A percentile compares a stretch with the other conserved stretches of the same genome.
These are phyloP conservation scores for Eristalinus sepulchralis DNA, from an alignment of 2,888 invertebrate genomes.

Conservation along the genomic window DNA sequence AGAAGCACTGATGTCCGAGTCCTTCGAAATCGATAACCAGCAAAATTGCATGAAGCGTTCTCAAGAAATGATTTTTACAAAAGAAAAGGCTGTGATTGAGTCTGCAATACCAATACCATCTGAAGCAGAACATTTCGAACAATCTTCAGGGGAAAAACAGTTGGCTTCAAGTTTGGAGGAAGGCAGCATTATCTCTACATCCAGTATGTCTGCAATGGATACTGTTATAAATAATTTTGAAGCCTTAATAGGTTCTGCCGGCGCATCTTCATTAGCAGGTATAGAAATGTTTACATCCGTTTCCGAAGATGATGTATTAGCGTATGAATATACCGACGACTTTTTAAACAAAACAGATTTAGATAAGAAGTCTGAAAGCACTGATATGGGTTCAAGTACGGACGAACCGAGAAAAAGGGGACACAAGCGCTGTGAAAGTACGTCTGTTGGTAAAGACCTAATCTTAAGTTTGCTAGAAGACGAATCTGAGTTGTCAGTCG, in stretches of 20 bases:
- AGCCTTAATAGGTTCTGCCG: constrained; percentile 78
- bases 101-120: neutral
- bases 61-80: constrained; percentile 94
- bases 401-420: constrained; percentile 80
- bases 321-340: neutral
- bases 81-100: constrained; percentile 81
- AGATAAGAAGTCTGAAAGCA: neutral
- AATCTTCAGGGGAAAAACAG: constrained; percentile 80
- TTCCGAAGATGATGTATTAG: constrained; percentile 62
- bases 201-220: constrained; percentile 83
- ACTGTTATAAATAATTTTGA: constrained; percentile 80
- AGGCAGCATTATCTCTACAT: constrained; percentile 83
- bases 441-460: constrained; percentile 77
- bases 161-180: constrained; percentile 84
- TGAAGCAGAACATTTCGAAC: neutral
- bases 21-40: constrained; percentile 82
- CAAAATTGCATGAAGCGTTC: constrained; percentile 91
- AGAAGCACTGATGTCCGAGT: neutral
- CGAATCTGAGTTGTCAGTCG: constrained; percentile 64
- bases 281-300: constrained; percentile 74
- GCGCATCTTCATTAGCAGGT: constrained; percentile 79
- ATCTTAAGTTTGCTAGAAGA: constrained; percentile 75
- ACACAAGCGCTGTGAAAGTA: constrained; percentile 83
- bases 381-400: neutral
- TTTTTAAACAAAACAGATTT: neutral